Evolutionary conservation across 1,140 invertebrate species (phyloP).

Genomic region (Lasioglossum baleicum): DNA sequence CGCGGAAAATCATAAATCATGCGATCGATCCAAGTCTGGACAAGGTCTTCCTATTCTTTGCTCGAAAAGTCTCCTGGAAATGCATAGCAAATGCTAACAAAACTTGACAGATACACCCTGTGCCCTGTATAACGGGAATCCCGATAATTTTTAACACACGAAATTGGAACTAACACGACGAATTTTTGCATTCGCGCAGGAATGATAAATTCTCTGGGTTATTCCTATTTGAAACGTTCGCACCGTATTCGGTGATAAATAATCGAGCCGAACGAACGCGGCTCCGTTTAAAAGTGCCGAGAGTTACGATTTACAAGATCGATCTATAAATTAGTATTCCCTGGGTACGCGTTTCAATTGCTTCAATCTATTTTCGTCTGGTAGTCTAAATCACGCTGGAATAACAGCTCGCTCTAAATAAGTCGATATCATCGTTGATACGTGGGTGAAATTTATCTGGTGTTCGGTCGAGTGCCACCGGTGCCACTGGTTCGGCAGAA

Average conservation of each 20-base stretch:
- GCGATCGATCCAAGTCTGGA: too few species aligned
- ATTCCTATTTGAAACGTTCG: neutral
- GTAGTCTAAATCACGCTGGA: constrained; percentile 2
- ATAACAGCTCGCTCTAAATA: constrained; percentile 2
- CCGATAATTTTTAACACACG: too few species aligned
- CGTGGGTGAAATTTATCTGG: constrained; percentile 50
- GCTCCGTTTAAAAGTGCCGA: neutral
- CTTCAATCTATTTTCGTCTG: constrained; percentile 20
- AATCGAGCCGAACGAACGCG: constrained; percentile 6
- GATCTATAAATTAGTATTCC: constrained; percentile 28
- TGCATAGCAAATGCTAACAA: too few species aligned
- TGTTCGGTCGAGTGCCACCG: neutral
- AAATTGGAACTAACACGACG: neutral
- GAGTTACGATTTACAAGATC: constrained; percentile 8
- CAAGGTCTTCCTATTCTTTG: too few species aligned
- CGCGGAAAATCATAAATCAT: neutral
- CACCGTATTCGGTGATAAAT: neutral
- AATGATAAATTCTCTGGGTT: neutral
- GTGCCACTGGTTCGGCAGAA: constrained; percentile 14
- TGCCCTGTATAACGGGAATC: too few species aligned
- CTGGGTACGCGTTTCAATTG: neutral
- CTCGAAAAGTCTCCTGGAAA: too few species aligned
- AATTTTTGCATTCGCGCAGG: neutral
- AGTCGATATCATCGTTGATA: constrained; percentile 45
- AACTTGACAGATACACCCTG: too few species aligned